Conservation (phyloP, 2,797 vertebrate genomes). For the Ambastaia sidthimunki region DNA sequence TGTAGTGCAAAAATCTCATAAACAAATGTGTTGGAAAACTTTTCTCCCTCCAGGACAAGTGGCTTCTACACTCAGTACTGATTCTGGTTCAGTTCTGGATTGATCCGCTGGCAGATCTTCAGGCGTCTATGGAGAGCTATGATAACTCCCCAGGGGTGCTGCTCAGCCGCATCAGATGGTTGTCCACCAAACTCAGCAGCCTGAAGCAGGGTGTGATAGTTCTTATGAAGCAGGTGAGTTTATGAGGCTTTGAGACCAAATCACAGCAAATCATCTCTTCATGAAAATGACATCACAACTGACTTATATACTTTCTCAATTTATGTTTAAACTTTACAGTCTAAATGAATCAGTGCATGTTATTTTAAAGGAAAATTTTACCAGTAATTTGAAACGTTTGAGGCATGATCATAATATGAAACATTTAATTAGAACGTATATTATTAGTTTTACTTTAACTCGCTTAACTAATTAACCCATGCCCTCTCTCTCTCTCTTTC, state of each 20-base stretch:
- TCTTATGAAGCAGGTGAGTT: slow-evolving; percentile 57
- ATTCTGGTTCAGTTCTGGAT: slow-evolving; percentile 63
- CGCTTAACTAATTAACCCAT: neutral
- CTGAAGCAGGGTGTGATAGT: slow-evolving; percentile 61
- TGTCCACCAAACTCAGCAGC: slow-evolving; percentile 57
- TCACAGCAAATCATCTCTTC: too few relatives aligned
- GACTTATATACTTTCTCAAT: too few relatives aligned
- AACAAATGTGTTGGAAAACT: neutral
- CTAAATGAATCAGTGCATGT: too few relatives aligned
- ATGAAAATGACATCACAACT: too few relatives aligned
- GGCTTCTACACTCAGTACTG: slow-evolving; percentile 63
- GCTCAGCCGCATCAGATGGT: slow-evolving; percentile 61
- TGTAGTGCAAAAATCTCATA: neutral
- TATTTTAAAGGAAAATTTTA: too few relatives aligned
- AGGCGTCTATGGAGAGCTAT: slow-evolving; percentile 58
- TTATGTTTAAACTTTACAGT: too few relatives aligned
- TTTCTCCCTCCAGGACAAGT: slow-evolving; percentile 59
- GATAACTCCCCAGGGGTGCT: slow-evolving; percentile 53
- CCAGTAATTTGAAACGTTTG: too few relatives aligned
- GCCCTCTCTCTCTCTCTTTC: neutral
- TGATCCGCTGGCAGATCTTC: slow-evolving; percentile 57
- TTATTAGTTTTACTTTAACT: too few relatives aligned
- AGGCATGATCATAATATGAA: too few relatives aligned
- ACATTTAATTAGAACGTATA: too few relatives aligned
- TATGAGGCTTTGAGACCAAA: neutral